Conservation (phyloP, 2,113 vertebrate genomes). For the Loxodonta africana region DNA sequence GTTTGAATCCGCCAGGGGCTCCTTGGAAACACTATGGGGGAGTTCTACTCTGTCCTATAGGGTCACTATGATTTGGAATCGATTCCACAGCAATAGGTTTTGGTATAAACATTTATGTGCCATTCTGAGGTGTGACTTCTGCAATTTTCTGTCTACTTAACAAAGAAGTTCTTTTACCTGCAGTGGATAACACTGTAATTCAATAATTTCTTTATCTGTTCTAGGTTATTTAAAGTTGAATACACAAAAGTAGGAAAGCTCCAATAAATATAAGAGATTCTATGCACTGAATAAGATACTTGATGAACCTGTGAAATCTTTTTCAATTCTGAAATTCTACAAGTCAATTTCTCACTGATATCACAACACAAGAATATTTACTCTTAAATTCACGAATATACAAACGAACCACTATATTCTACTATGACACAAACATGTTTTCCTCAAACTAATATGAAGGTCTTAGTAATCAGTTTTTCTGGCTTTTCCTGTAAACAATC, state of each 20-base stretch:
- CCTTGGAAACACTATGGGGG: no score
- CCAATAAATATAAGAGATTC: background rate
- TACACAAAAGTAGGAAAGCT: slow-evolving; percentile 27
- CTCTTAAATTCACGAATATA: slow-evolving; percentile 37
- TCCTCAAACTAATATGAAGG: slow-evolving; percentile 6
- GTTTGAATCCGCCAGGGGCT: no score
- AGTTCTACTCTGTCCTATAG: no score
- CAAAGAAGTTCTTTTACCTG: slow-evolving; percentile 24
- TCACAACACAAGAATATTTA: background rate
- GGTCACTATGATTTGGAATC: no score
- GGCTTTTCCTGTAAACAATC: slow-evolving; percentile 16
- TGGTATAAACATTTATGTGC: background rate
- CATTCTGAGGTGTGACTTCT: slow-evolving; percentile 1
- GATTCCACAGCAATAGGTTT: no score
- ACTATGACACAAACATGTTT: background rate
- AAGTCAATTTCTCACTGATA: slow-evolving; percentile 38
- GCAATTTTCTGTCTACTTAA: background rate
- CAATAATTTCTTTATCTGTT: background rate
- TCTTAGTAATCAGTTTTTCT: slow-evolving; percentile 38
- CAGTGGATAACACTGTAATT: background rate
- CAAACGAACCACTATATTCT: slow-evolving; percentile 23
- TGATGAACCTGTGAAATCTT: background rate
- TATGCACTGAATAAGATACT: background rate
- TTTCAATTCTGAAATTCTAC: slow-evolving; percentile 34
- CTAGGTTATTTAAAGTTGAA: slow-evolving; percentile 17